These are phyloP conservation scores for Hystrix brachyura DNA, from an alignment of 2,113 vertebrate species.

Conservation along the genomic window DNA sequence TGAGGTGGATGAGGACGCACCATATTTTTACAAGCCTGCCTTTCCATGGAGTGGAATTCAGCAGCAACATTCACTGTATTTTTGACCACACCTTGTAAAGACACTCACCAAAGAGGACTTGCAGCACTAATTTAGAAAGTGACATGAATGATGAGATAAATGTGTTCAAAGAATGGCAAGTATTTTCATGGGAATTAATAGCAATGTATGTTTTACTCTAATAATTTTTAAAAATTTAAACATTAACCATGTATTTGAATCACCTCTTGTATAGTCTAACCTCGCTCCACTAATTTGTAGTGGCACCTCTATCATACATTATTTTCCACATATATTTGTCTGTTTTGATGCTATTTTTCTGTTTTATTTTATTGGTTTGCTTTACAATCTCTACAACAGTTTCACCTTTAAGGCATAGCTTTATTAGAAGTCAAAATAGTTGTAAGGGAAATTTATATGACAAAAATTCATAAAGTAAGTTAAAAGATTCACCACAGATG, in stretches of 20 bases:
- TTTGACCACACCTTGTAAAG: background rate
- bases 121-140: background rate
- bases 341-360: conserved; percentile 31
- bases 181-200: background rate
- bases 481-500: conserved; percentile 31
- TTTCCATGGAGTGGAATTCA: background rate
- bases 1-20: background rate
- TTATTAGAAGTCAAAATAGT: conserved; percentile 19
- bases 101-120: background rate
- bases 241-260: background rate
- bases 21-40: background rate
- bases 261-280: background rate
- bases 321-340: background rate
- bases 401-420: background rate
- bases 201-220: background rate
- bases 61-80: background rate
- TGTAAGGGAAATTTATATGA: background rate
- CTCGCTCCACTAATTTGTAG: conserved; percentile 13
- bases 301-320: conserved; percentile 13
- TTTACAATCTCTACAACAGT: background rate
- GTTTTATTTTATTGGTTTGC: background rate
- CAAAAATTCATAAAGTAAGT: background rate
- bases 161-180: background rate
- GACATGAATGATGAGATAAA: background rate
- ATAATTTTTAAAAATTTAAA: background rate